Evolutionary conservation across 1,140 invertebrate species (phyloP).

Genomic region (Leptinotarsa defecta): DNA sequence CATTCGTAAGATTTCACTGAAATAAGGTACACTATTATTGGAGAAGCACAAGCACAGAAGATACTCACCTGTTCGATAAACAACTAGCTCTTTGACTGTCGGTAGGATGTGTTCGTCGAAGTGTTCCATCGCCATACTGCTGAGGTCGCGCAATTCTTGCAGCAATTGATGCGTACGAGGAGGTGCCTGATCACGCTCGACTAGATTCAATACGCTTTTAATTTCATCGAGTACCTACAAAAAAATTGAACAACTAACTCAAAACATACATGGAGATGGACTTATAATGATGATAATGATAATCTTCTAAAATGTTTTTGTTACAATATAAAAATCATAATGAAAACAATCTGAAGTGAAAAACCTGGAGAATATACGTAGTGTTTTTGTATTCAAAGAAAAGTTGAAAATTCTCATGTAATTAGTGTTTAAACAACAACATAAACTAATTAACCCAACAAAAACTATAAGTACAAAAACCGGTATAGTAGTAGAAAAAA

Average conservation of each 20-base stretch:
- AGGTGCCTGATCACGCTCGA: constrained; percentile 69
- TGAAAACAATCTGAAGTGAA: no score
- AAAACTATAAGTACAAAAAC: not conserved
- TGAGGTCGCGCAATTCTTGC: constrained; percentile 87
- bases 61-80: constrained; percentile 33
- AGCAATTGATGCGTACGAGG: constrained; percentile 83
- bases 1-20: constrained; percentile 11
- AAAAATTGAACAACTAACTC: not conserved
- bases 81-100: constrained; percentile 51
- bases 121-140: constrained; percentile 95
- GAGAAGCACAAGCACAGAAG: not conserved
- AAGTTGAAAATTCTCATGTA: constrained; percentile 7
- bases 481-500: no score
- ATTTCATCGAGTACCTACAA: constrained; percentile 87
- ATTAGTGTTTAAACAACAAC: constrained; percentile 3
- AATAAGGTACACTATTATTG: not conserved
- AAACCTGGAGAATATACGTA: not conserved
- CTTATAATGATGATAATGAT: not conserved
- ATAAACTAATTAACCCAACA: constrained; percentile 10
- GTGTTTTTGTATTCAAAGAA: not conserved
- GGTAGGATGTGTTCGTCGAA: constrained; percentile 90
- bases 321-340: no score
- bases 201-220: constrained; percentile 70
- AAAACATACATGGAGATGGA: not conserved
- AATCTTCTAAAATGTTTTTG: no score